Evolutionary conservation across 2,888 invertebrate species (phyloP).

Genomic region (Pristionchus arcanus): DNA sequence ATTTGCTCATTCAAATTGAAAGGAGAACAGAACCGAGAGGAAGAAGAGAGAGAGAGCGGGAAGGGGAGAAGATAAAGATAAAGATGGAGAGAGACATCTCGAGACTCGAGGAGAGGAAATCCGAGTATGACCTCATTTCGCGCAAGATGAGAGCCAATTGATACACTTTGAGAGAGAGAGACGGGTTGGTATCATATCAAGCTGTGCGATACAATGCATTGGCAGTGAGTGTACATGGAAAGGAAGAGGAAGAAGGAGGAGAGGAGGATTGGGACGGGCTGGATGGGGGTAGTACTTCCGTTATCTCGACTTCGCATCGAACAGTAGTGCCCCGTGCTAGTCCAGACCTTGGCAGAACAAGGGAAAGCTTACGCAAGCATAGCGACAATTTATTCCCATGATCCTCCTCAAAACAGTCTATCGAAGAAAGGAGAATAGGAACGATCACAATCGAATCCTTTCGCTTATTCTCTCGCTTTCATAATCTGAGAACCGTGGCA

Average conservation of each 20-base stretch:
- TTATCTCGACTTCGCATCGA: slow-evolving; percentile 3
- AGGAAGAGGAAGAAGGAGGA: neutral
- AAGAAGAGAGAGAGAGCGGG: neutral
- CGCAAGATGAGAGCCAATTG: slow-evolving; percentile 18
- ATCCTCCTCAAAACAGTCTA: slow-evolving; percentile 5
- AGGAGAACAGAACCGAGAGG: slow-evolving; percentile 34
- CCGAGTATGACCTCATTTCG: slow-evolving; percentile 44
- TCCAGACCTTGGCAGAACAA: neutral
- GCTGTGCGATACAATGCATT: slow-evolving; percentile 1
- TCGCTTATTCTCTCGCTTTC: slow-evolving; percentile 1
- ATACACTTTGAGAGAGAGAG: slow-evolving; percentile 10
- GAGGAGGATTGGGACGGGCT: neutral
- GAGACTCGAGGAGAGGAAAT: neutral
- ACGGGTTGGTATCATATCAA: slow-evolving; percentile 38
- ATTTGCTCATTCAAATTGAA: slow-evolving; percentile 44
- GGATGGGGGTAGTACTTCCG: slow-evolving; percentile 25
- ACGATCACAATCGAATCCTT: slow-evolving; percentile 22
- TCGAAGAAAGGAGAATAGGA: neutral
- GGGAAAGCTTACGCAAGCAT: slow-evolving; percentile 2
- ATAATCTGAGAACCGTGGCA: slow-evolving; percentile 50
- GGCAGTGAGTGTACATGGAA: slow-evolving; percentile 28
- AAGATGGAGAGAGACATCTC: slow-evolving; percentile 39
- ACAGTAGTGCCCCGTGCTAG: slow-evolving; percentile 9
- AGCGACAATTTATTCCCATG: neutral
- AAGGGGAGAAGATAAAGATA: slow-evolving; percentile 44